These are phyloP conservation scores for Mallotus villosus DNA, from an alignment of 2,797 vertebrate genomes.

Conservation along the genomic window DNA sequence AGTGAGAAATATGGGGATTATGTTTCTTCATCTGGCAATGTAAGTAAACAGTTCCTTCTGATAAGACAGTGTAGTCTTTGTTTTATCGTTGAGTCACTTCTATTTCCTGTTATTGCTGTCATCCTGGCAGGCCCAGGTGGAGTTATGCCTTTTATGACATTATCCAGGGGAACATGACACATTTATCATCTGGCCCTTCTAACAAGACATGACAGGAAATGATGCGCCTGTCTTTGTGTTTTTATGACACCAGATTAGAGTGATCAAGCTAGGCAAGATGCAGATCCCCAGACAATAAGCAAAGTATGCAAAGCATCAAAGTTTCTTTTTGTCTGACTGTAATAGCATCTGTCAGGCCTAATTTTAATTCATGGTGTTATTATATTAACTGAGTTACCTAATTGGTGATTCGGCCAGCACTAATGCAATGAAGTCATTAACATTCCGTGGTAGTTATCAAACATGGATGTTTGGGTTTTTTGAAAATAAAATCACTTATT, in stretches of 20 bases:
- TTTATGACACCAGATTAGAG: slow-evolving; percentile 37
- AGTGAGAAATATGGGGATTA: no score
- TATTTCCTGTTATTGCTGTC: not conserved
- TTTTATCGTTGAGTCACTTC: not conserved
- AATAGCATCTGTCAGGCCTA: slow-evolving; percentile 54
- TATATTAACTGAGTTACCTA: slow-evolving; percentile 57
- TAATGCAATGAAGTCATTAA: slow-evolving; percentile 69
- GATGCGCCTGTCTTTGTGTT: slow-evolving; percentile 26
- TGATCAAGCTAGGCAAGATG: slow-evolving; percentile 18
- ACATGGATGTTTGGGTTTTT: slow-evolving; percentile 39
- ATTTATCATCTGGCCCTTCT: slow-evolving; percentile 11
- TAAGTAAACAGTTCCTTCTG: no score
- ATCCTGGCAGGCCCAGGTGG: not conserved
- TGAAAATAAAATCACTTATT: slow-evolving; percentile 39
- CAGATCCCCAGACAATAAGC: slow-evolving; percentile 7
- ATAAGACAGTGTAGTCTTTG: not conserved
- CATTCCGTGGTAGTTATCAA: slow-evolving; percentile 51
- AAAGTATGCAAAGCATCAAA: slow-evolving; percentile 39
- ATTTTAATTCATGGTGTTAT: slow-evolving; percentile 61
- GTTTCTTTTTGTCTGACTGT: slow-evolving; percentile 39
- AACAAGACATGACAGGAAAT: slow-evolving; percentile 29
- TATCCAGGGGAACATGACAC: slow-evolving; percentile 1
- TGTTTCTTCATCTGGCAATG: no score
- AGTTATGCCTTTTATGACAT: not conserved
- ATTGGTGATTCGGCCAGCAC: slow-evolving; percentile 40